Base-by-base conservation (phyloP, 2,113 vertebrate genomes). In the Ia io region DNA sequence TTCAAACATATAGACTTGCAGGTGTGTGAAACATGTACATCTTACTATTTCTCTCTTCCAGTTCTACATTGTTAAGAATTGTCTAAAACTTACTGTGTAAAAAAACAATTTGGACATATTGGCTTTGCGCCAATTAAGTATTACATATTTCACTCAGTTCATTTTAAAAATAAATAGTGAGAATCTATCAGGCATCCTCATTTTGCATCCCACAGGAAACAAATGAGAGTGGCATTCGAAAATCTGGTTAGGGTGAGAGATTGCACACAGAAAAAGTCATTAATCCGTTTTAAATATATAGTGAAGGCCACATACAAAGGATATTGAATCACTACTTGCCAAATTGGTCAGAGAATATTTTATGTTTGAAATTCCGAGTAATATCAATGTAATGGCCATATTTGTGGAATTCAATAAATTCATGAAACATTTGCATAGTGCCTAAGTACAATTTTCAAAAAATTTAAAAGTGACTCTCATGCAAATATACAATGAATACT, bases 371-470 rank as follows among this genome's bases (percentile, higher is more conserved):
- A 69, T 59, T 88, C 28, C 88, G 7, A 89, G 30, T 67, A 86
- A 40, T 65, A 65, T 49, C 16, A 56, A 90, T 85, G 87, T 90
- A 49, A 83, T 78, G 82, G 4, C 9, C 17, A 80, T 88, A 69
- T 82, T 90, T 88, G 78, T 37, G 28, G 3, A 89, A 22, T 84
- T 88, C 11, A 82, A 47, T 77, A 69, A 76, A 69, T 90, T 87
- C 90, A 56, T 79, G 8, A 88, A 37, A 80, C 17, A 77, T 70
- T 86, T 63, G 22, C 3, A 67, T 77, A 37, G 1, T 37, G 2
- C 67, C 53, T 85, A 88, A 91, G 47, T 44, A 90, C 59, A 53
- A 92, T 70, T 90, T 87, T 84, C 7, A 63, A 89, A 96, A 95
- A 71, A 10, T 32, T 70, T 83, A 30, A 74, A 89, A 84, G 8